These are phyloP conservation scores for Augochlorella aurata DNA, from an alignment of 2,888 invertebrate genomes.

Conservation along the genomic window DNA sequence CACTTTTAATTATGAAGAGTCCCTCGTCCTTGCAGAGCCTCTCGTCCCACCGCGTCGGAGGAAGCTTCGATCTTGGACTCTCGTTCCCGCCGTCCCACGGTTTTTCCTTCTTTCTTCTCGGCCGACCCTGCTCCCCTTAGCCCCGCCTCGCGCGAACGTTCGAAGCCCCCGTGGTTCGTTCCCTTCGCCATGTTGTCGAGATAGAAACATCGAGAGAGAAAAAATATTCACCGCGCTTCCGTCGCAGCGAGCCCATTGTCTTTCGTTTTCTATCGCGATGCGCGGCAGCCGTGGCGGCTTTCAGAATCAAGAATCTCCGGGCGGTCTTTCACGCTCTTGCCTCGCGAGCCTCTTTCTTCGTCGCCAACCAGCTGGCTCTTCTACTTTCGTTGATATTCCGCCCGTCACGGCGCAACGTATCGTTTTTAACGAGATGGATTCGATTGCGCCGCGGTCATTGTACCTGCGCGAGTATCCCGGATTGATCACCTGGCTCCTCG, in stretches of 20 bases:
- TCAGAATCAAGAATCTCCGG: slow-evolving; percentile 58
- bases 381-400: slow-evolving; percentile 46
- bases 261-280: slow-evolving; percentile 65
- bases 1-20: slow-evolving; percentile 76
- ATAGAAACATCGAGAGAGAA: slow-evolving; percentile 69
- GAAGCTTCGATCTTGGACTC: slow-evolving; percentile 64
- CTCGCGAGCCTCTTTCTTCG: slow-evolving; percentile 40
- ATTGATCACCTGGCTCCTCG: slow-evolving; percentile 14
- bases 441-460: slow-evolving; percentile 43
- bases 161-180: slow-evolving; percentile 13
- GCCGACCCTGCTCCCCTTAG: background rate
- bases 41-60: slow-evolving; percentile 42
- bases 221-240: slow-evolving; percentile 65
- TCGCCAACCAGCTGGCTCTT: slow-evolving; percentile 31
- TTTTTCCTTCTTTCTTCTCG: slow-evolving; percentile 29
- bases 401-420: slow-evolving; percentile 22
- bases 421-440: slow-evolving; percentile 54
- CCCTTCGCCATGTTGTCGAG: slow-evolving; percentile 58
- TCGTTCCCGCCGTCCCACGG: slow-evolving; percentile 30
- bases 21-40: slow-evolving; percentile 11
- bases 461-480: slow-evolving; percentile 20
- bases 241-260: slow-evolving; percentile 70
- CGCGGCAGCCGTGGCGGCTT: slow-evolving; percentile 56
- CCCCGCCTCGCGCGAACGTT: background rate
- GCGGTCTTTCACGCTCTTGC: slow-evolving; percentile 60